Evolutionary conservation across 1,140 invertebrate species (phyloP).

Genomic region (Nymphalis io): DNA sequence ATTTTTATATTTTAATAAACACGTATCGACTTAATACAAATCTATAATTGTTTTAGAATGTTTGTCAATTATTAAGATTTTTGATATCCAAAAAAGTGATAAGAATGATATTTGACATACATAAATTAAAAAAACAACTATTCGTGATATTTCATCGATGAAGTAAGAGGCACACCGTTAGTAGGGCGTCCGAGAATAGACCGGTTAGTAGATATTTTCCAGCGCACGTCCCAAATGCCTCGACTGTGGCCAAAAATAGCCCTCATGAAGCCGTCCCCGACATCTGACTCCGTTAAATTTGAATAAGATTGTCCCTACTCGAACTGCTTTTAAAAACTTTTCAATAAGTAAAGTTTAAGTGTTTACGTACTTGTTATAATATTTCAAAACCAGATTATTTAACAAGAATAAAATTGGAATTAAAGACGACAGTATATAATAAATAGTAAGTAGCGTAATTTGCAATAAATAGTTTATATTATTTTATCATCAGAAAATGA

Average conservation of each 20-base stretch:
- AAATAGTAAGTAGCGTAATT: background rate
- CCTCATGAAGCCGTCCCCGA: constrained; percentile 52
- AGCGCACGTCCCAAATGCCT: constrained; percentile 74
- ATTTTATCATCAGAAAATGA: constrained; percentile 32
- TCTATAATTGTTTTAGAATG: background rate
- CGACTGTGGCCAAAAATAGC: constrained; percentile 71
- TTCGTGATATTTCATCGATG: constrained; percentile 46
- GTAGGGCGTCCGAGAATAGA: constrained; percentile 74
- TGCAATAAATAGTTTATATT: constrained; percentile 19
- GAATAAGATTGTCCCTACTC: constrained; percentile 15
- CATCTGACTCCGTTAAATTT: constrained; percentile 52
- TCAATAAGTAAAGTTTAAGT: background rate
- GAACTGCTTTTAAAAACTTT: constrained; percentile 8
- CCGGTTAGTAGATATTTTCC: constrained; percentile 70
- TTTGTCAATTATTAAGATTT: background rate
- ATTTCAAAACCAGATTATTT: background rate
- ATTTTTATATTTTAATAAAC: background rate
- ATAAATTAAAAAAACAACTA: constrained; percentile 14
- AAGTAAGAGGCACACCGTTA: constrained; percentile 56
- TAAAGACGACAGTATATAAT: background rate
- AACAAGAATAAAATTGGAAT: background rate
- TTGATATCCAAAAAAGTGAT: background rate
- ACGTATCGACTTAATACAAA: background rate
- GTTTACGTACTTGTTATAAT: background rate
- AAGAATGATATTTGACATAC: background rate